Base-by-base conservation (phyloP, 2,797 vertebrate genomes). In the Hyperoplus lanceolatus region DNA sequence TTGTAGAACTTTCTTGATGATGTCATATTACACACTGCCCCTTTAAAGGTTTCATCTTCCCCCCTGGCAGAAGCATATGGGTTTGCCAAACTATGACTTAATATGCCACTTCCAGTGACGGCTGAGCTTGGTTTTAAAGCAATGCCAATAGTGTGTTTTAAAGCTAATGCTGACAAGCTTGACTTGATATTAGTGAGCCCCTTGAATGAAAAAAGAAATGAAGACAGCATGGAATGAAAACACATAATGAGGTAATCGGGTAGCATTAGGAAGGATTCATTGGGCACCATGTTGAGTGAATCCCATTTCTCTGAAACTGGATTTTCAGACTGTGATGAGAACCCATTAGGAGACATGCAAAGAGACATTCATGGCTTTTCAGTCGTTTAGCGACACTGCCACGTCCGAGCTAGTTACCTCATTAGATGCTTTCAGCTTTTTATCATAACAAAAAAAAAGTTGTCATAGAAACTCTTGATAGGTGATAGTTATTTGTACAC, bases 381-480 rank as follows among this genome's bases (percentile, higher is more conserved):
- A 59, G 9, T 41, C 61, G 38, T 67, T 21, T 51, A 67, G 58
- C 48, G 38, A 57, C 46, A 41, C 14, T 75, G 55, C 14, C 13
- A 54, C 8, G 1, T 65, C 15, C 56, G 49, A 53, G 15, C 43
- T 1, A 12, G 21, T 11, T 65, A 58, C 42, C 70, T 70, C 64
- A 63, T 66, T 63, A 74, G 61, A 59, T 49, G 10, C 69, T 38
- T 57, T n/a, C 8, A 46, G 15, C 15, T 42, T 56, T 5, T 29
- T 9, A 43, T 38, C 41, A 18, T 50, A 39, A n/a, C 39, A 53
- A 70, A 72, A 38, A 41, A 29, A 36, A 48, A 29, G 78, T 74
- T 77, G 70, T 73, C 73, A 81, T 71, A 71, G 79, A 82, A 83
- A 86, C 69, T 65, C 55, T 38, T 50, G 8, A 15, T 53, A 29